These are phyloP conservation scores for Coreoperca whiteheadi DNA, from an alignment of 2,113 vertebrate species.

Conservation along the genomic window DNA sequence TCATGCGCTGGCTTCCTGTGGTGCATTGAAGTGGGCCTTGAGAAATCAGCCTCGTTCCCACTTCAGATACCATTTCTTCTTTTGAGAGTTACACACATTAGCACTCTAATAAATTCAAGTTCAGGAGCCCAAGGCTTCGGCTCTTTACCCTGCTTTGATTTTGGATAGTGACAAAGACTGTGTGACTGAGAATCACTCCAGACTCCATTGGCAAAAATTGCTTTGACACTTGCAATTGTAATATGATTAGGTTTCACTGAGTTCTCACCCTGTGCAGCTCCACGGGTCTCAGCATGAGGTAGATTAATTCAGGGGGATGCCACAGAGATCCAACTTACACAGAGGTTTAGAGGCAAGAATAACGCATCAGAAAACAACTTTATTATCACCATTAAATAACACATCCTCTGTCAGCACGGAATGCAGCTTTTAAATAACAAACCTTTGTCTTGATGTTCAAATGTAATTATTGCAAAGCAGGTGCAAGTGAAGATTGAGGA, in stretches of 20 bases:
- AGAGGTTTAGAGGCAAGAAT: constrained; percentile 14
- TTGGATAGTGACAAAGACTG: constrained; percentile 25
- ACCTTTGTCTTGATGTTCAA: not conserved
- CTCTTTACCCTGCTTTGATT: constrained; percentile 48
- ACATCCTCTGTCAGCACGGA: not conserved
- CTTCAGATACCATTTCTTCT: constrained; percentile 33
- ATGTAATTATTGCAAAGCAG: constrained; percentile 6
- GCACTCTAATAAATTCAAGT: constrained; percentile 57
- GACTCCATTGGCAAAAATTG: constrained; percentile 42
- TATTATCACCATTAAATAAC: not conserved
- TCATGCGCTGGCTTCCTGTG: constrained; percentile 12
- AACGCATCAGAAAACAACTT: constrained; percentile 16
- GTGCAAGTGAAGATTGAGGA: not conserved
- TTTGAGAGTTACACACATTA: constrained; percentile 37
- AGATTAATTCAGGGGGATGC: constrained; percentile 42
- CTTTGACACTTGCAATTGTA: constrained; percentile 57
- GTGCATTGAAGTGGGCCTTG: constrained; percentile 21
- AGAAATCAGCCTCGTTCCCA: constrained; percentile 40
- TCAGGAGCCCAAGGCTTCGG: constrained; percentile 31
- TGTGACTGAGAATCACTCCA: constrained; percentile 46
- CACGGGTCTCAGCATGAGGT: constrained; percentile 49
- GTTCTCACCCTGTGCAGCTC: constrained; percentile 22
- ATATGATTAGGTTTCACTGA: constrained; percentile 48
- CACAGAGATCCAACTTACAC: constrained; percentile 5
- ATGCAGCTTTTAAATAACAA: constrained; percentile 2